A percentile compares a stretch with the other conserved stretches of the same genome.
Evolutionary conservation across 2,113 vertebrate genomes (phyloP).

Genomic region (Mustela nigripes): DNA sequence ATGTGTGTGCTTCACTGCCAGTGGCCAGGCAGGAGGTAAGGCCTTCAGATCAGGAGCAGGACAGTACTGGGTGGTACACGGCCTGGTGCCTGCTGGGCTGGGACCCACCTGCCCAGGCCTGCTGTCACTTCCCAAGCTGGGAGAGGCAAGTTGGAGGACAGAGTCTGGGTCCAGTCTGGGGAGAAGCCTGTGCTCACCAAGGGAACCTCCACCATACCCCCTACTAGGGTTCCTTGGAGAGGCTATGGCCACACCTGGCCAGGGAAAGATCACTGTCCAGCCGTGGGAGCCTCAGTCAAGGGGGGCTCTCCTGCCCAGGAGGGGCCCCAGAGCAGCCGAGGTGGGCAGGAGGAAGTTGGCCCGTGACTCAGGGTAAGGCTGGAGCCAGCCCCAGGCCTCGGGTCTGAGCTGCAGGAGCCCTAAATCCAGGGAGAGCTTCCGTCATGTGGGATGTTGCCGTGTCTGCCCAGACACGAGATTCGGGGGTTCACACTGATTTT

Average conservation of each 20-base stretch:
- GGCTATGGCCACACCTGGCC: not conserved
- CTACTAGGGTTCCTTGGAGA: not conserved
- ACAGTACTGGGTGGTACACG: not conserved
- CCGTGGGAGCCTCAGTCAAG: not conserved
- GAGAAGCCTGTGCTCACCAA: not conserved
- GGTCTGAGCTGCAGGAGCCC: no score
- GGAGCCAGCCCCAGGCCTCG: not conserved
- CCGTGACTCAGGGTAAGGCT: not conserved
- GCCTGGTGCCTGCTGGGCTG: not conserved
- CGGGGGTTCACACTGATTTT: not conserved
- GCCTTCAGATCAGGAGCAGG: not conserved
- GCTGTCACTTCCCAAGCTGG: not conserved
- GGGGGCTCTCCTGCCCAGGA: not conserved
- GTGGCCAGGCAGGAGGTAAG: not conserved
- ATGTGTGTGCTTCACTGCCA: not conserved
- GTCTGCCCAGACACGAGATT: fast-evolving
- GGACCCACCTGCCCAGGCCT: no score
- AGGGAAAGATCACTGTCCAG: not conserved
- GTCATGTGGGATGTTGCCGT: fast-evolving
- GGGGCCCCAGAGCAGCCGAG: not conserved
- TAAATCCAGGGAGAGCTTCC: not conserved
- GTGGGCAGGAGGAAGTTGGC: no score
- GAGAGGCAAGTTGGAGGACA: not conserved
- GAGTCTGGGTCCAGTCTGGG: not conserved
- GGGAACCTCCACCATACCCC: no score